phyloP scores from a whole-genome alignment of 2,113 vertebrate species.

The Lepus europaeus region DNA sequence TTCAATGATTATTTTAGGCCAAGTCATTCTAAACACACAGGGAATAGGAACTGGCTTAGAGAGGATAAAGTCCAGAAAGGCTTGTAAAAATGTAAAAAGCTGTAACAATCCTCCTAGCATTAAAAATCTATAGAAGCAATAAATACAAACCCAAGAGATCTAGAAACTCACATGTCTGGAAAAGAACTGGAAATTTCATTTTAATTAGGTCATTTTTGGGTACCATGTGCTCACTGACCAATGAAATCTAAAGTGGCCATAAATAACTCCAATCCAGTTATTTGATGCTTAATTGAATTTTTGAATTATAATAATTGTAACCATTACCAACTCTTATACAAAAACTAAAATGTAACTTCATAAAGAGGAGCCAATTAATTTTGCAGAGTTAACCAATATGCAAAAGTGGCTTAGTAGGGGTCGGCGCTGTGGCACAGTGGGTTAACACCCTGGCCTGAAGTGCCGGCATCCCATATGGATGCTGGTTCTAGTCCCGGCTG shows the following conservation, averaged over 20 bases:
- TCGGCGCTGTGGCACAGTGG: too few species aligned
- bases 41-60: not conserved
- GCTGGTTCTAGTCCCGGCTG: too few species aligned
- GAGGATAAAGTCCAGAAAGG: not conserved
- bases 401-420: not conserved
- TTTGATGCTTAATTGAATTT: constrained; percentile 4
- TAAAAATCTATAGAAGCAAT: constrained; percentile 18
- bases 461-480: too few species aligned
- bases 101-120: not conserved
- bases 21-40: constrained; percentile 21
- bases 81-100: constrained; percentile 17
- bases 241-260: not conserved
- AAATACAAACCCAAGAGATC: constrained; percentile 7
- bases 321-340: not conserved
- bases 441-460: too few species aligned
- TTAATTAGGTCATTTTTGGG: not conserved
- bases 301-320: not conserved
- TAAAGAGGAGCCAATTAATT: not conserved
- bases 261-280: not conserved
- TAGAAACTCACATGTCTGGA: not conserved
- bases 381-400: constrained; percentile 12
- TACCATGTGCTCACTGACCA: not conserved
- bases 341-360: constrained; percentile 17
- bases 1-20: constrained; percentile 44
- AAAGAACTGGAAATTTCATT: constrained; percentile 9